Conservation (phyloP, 2,888 invertebrate species). For the Nomada ruficornis region DNA sequence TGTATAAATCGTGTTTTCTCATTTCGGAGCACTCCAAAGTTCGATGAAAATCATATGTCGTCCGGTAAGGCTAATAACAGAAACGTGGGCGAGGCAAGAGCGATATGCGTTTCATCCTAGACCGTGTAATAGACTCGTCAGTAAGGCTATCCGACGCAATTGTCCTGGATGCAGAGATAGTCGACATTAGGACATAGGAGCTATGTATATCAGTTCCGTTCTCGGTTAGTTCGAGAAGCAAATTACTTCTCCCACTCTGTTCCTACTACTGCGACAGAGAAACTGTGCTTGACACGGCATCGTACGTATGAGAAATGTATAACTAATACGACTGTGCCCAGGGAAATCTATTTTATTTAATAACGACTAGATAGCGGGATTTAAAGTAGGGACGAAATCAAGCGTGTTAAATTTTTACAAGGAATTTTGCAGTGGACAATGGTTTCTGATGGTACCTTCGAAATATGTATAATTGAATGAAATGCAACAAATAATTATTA, state of each 20-base stretch:
- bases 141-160: conserved; percentile 21
- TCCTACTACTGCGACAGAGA: conserved; percentile 1
- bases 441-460: too few relatives aligned
- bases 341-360: conserved; percentile 10
- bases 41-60: neutral
- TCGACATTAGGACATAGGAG: conserved; percentile 17
- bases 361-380: neutral
- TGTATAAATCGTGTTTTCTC: too few relatives aligned
- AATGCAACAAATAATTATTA: too few relatives aligned
- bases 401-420: too few relatives aligned
- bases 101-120: conserved; percentile 35
- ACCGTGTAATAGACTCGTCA: conserved; percentile 29
- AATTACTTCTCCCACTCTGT: conserved; percentile 38
- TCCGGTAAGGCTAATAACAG: neutral
- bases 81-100: neutral
- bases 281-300: conserved; percentile 8
- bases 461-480: too few relatives aligned
- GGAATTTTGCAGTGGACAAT: too few relatives aligned
- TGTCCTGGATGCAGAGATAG: conserved; percentile 19
- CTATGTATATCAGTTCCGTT: conserved; percentile 34
- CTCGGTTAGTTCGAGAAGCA: conserved; percentile 38
- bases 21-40: too few relatives aligned
- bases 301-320: conserved; percentile 12
- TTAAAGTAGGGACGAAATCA: neutral
- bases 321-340: neutral